Conservation (phyloP, 2,888 invertebrate genomes). For the Athripsodes cinereus region DNA sequence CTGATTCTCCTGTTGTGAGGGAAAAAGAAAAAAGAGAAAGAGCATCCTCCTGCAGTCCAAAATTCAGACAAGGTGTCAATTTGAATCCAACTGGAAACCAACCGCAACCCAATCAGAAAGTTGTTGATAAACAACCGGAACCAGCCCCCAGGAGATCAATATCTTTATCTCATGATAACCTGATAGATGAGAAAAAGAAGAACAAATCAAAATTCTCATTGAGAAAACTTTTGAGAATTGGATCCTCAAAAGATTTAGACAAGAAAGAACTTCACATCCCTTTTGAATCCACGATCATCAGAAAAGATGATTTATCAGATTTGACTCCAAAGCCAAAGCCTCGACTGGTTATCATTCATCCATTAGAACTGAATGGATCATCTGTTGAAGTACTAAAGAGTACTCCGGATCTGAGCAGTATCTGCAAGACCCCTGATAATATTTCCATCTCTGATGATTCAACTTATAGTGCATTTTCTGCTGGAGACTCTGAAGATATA, state of each 20-base stretch:
- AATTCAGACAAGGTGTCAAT: slow-evolving; percentile 46
- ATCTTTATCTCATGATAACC: slow-evolving; percentile 70
- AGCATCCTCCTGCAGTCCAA: slow-evolving; percentile 57
- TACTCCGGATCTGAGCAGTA: slow-evolving; percentile 44
- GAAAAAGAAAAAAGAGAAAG: slow-evolving; percentile 73
- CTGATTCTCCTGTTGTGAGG: slow-evolving; percentile 63
- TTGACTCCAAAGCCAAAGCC: slow-evolving; percentile 61
- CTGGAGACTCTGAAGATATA: slow-evolving; percentile 38
- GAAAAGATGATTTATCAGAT: slow-evolving; percentile 52
- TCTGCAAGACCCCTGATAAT: slow-evolving; percentile 39
- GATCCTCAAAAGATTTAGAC: slow-evolving; percentile 63
- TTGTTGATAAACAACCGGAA: slow-evolving; percentile 50
- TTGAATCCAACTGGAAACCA: slow-evolving; percentile 35
- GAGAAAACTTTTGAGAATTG: slow-evolving; percentile 76
- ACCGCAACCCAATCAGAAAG: background rate
- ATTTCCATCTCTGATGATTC: slow-evolving; percentile 38
- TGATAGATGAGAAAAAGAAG: slow-evolving; percentile 61
- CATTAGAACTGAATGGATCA: slow-evolving; percentile 75
- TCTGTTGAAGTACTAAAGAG: slow-evolving; percentile 71
- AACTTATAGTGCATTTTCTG: slow-evolving; percentile 44
- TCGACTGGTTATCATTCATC: slow-evolving; percentile 81
- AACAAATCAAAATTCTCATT: slow-evolving; percentile 70
- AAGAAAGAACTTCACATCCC: slow-evolving; percentile 48
- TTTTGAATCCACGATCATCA: slow-evolving; percentile 44
- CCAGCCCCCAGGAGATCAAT: slow-evolving; percentile 63